phyloP scores from a whole-genome alignment of 2,113 vertebrate species.

The Girardinichthys multiradiatus region DNA sequence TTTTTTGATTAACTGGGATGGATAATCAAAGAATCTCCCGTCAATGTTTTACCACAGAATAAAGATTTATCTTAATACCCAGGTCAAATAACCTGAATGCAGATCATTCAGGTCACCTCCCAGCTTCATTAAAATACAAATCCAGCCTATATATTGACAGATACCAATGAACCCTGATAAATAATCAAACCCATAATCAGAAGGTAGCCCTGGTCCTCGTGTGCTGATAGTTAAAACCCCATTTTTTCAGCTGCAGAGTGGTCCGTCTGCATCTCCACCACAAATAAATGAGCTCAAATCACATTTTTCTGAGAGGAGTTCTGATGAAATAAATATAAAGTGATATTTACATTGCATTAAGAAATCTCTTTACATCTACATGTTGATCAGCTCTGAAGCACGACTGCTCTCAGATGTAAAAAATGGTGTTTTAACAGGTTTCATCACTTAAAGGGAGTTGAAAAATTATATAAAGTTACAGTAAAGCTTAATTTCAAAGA shows the following conservation, averaged over 20 bases:
- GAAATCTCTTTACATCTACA: constrained; percentile 32
- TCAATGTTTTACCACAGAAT: constrained; percentile 23
- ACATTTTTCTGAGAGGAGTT: constrained; percentile 18
- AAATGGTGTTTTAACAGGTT: constrained; percentile 2
- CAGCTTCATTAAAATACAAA: constrained; percentile 67
- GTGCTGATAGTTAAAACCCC: constrained; percentile 18
- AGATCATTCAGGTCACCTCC: constrained; percentile 42
- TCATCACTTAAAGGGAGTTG: constrained; percentile 2
- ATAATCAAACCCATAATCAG: constrained; percentile 68
- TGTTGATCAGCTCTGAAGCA: constrained; percentile 2
- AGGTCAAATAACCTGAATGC: constrained; percentile 44
- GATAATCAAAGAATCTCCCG: constrained; percentile 43
- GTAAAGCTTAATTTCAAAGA: neutral
- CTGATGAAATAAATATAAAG: constrained; percentile 22
- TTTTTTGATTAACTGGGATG: constrained; percentile 31
- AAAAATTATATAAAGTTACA: constrained; percentile 4
- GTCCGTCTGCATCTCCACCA: constrained; percentile 6
- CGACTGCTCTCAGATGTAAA: constrained; percentile 3
- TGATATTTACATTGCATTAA: constrained; percentile 22
- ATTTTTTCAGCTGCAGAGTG: constrained; percentile 5
- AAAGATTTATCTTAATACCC: constrained; percentile 52
- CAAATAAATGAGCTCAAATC: constrained; percentile 10
- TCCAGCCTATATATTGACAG: constrained; percentile 53
- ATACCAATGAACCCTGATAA: constrained; percentile 62
- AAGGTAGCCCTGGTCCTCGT: constrained; percentile 23